These are phyloP conservation scores for Enteromius treurensis DNA, from an alignment of 2,797 vertebrate species.

Conservation along the genomic window DNA sequence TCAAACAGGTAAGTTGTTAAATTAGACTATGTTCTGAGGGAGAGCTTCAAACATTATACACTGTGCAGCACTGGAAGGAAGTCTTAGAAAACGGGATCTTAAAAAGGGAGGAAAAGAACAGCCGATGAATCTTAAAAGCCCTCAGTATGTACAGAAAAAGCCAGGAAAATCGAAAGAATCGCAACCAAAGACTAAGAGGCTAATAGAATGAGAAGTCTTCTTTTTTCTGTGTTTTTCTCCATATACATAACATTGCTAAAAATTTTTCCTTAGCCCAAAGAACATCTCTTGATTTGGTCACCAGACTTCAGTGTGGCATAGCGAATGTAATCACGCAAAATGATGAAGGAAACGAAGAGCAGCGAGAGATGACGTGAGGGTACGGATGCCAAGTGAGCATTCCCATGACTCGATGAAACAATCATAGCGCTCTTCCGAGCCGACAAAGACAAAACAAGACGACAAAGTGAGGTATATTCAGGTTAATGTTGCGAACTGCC, in stretches of 20 bases:
- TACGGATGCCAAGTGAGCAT: slow-evolving; percentile 62
- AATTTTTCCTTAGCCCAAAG: slow-evolving; percentile 79
- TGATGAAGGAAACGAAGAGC: slow-evolving; percentile 65
- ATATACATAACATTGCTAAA: slow-evolving; percentile 79
- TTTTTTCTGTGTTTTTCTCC: slow-evolving; percentile 66
- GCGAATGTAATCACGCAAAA: slow-evolving; percentile 66
- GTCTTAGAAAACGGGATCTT: slow-evolving; percentile 80
- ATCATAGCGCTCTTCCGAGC: slow-evolving; percentile 59
- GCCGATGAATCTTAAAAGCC: slow-evolving; percentile 81
- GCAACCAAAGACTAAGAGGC: slow-evolving; percentile 68
- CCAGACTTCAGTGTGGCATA: slow-evolving; percentile 76
- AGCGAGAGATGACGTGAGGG: slow-evolving; percentile 60
- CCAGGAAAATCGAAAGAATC: slow-evolving; percentile 68
- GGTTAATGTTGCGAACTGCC: slow-evolving; percentile 69
- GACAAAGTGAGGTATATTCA: slow-evolving; percentile 75
- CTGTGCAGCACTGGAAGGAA: slow-evolving; percentile 72
- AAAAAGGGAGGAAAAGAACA: slow-evolving; percentile 78
- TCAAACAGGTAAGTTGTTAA: slow-evolving; percentile 69
- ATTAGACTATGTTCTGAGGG: slow-evolving; percentile 68
- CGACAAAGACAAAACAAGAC: slow-evolving; percentile 54
- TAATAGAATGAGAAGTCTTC: slow-evolving; percentile 68
- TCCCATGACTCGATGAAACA: slow-evolving; percentile 59
- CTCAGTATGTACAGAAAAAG: slow-evolving; percentile 82
- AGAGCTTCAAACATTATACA: slow-evolving; percentile 76
- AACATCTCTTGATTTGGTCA: slow-evolving; percentile 83